Percentiles rank a stretch among this genome's conserved stretches.
Conservation (phyloP, 2,113 vertebrate genomes). For the Coptodon rendalli region DNA sequence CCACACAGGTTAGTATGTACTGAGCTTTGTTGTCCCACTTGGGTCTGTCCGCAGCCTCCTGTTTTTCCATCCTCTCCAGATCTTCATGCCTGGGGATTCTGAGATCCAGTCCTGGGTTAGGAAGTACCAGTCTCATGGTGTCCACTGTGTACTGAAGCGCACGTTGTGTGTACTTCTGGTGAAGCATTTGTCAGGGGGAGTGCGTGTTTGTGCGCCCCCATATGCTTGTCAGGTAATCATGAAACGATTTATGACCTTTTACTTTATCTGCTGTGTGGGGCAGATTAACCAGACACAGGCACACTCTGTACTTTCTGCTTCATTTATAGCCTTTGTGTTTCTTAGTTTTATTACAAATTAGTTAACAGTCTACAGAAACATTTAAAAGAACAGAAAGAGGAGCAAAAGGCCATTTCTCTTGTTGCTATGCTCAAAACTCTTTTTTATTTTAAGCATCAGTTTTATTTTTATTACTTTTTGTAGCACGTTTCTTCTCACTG, state of each 20-base stretch:
- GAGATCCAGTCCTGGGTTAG: conserved; percentile 81
- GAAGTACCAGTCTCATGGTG: conserved; percentile 76
- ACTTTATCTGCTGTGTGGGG: background rate
- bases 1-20: conserved; percentile 89
- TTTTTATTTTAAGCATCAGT: background rate
- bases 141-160: background rate
- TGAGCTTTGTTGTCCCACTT: conserved; percentile 93
- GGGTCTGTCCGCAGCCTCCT: conserved; percentile 76
- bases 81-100: conserved; percentile 75
- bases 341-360: background rate
- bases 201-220: background rate
- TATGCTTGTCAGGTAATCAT: background rate
- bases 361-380: background rate
- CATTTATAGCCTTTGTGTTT: background rate
- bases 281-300: background rate
- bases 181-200: background rate
- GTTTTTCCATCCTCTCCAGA: conserved; percentile 75
- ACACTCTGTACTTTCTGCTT: background rate
- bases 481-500: background rate
- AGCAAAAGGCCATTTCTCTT: background rate
- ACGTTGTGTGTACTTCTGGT: background rate
- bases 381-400: background rate
- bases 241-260: conserved; percentile 24
- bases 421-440: background rate
- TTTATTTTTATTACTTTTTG: background rate